phyloP scores from a whole-genome alignment of 2,113 vertebrate genomes.

The Blennius ocellaris region DNA sequence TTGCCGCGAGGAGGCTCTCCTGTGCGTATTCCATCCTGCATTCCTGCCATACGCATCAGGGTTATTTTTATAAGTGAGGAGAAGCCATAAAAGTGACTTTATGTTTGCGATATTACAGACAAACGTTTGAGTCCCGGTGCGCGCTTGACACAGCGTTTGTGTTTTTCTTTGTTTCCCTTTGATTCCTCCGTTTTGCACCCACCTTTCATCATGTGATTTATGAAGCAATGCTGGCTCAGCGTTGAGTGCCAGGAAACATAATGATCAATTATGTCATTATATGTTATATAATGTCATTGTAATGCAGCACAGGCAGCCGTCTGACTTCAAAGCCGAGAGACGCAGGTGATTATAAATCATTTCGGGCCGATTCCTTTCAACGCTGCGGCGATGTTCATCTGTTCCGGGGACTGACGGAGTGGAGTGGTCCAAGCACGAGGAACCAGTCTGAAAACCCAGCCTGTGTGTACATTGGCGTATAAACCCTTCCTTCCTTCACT shows the following conservation, averaged over 20 bases:
- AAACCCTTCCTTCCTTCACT: conserved; percentile 5
- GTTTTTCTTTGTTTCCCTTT: conserved; percentile 51
- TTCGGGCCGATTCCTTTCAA: conserved; percentile 62
- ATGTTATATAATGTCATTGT: conserved; percentile 72
- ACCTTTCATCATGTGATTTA: conserved; percentile 76
- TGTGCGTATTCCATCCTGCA: neutral
- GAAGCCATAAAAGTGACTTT: conserved; percentile 23
- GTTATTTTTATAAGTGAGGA: conserved; percentile 10
- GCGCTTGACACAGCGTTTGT: conserved; percentile 48
- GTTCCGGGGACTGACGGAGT: neutral
- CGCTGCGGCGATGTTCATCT: conserved; percentile 50
- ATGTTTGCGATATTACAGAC: conserved; percentile 33
- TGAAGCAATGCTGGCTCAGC: conserved; percentile 47
- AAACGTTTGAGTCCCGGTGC: conserved; percentile 14
- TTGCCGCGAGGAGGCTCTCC: conserved; percentile 3
- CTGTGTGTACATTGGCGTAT: conserved; percentile 7
- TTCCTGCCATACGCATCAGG: conserved; percentile 34
- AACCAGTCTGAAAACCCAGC: conserved; percentile 13
- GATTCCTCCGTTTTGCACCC: conserved; percentile 55
- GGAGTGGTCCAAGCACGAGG: conserved; percentile 9
- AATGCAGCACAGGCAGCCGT: conserved; percentile 64
- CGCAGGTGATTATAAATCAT: conserved; percentile 71
- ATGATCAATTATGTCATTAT: conserved; percentile 76
- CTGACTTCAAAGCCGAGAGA: conserved; percentile 72
- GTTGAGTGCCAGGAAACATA: conserved; percentile 72